These are phyloP conservation scores for Neogobius melanostomus DNA, from an alignment of 2,113 vertebrate genomes.

Conservation along the genomic window DNA sequence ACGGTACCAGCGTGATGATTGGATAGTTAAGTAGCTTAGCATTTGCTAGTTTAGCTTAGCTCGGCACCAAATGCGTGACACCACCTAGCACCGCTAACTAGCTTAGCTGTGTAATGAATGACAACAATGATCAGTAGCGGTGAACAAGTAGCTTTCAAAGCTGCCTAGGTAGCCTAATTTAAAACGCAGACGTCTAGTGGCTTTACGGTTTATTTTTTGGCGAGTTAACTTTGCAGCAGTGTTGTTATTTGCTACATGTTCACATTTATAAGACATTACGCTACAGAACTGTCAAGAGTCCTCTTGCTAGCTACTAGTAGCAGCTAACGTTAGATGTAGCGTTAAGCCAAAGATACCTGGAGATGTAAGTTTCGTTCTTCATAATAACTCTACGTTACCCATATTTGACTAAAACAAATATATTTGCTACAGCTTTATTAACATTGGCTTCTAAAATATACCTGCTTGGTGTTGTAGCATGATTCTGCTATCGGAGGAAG, in stretches of 20 bases:
- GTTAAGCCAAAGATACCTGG: too few species aligned
- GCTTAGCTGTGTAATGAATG: slow-evolving; percentile 14
- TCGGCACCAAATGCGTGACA: slow-evolving; percentile 11
- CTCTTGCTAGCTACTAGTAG: neutral
- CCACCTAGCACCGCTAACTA: slow-evolving; percentile 29
- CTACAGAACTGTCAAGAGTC: neutral
- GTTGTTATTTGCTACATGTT: neutral
- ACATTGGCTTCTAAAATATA: too few species aligned
- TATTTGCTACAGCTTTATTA: too few species aligned
- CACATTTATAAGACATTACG: neutral
- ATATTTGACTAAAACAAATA: too few species aligned
- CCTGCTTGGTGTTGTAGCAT: too few species aligned
- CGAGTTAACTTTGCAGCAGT: neutral
- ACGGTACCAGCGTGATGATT: neutral
- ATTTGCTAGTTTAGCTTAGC: slow-evolving; percentile 1
- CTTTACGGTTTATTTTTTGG: neutral
- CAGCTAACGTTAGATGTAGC: neutral
- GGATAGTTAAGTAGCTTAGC: slow-evolving; percentile 30
- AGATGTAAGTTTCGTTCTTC: too few species aligned
- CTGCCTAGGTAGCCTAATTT: neutral
- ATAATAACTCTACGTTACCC: too few species aligned
- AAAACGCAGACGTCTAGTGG: neutral
- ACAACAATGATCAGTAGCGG: slow-evolving; percentile 18
- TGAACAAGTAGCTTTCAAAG: neutral
- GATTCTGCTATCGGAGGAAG: too few species aligned